Base-by-base conservation (phyloP, 2,113 vertebrate genomes). In the Lamprotornis superbus region DNA sequence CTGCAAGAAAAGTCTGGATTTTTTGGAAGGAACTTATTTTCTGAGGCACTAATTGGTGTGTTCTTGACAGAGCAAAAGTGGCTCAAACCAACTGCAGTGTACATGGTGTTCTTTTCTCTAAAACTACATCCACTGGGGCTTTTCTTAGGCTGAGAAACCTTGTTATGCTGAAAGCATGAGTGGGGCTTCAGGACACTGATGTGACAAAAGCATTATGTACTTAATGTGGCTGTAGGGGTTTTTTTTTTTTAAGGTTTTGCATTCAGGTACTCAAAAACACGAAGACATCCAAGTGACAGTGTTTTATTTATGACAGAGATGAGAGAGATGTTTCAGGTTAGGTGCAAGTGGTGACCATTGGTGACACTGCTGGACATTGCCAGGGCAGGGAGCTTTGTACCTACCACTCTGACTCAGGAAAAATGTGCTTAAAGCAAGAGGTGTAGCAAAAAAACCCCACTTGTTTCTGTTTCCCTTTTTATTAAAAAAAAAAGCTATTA, bases 381-480 rank as follows among this genome's bases (percentile, higher is more conserved):
- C 56, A 24, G 35, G 50, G 42, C 47, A 91, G 60, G 56, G 69
- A 55, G 30, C 40, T 76, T 47, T 33, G 56, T 15, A 24, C 20
- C 7, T 18, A n/a, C 10, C 10, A 39, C 19, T 78, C 56, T 55
- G 63, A 16, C 65, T 46, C 4, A 2, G 49, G 31, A 53, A 76
- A 69, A 42, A 69, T 5, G 4, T 3, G 28, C 46, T n/a, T 53
- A 57, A 12, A 63, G 18, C 6, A 64, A 76, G 40, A 64, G 69
- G 2, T 1, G 1, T 7, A 74, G n/a, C 1, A 20, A 59, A 83
- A 63, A 63, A 8, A 3, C 0, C 6, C 4, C 33, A 57, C 14
- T 42, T 56, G 8, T 4, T 18, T 42, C 13, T 9, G 4, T 68
- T 75, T 42, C 7, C 27, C 12, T 39, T n/a, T 77, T 52, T 73